Percentiles rank a stretch among this genome's conserved stretches.
phyloP scores from a whole-genome alignment of 2,113 vertebrate genomes.

The Engraulis encrasicolus region DNA sequence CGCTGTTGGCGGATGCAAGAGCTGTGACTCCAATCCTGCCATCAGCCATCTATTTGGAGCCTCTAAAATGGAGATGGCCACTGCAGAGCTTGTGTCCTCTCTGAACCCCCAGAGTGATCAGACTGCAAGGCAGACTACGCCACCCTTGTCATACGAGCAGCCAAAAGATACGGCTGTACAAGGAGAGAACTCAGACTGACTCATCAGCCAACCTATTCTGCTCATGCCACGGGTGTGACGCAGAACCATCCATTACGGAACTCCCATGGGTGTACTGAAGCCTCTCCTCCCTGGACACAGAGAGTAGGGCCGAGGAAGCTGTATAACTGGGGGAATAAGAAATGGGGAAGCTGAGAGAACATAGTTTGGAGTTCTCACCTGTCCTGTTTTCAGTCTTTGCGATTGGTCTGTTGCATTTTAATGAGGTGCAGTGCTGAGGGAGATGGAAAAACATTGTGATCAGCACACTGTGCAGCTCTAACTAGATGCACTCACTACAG shows the following conservation, averaged over 20 bases:
- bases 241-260: not conserved
- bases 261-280: not conserved
- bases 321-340: not conserved
- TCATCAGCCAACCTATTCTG: not conserved
- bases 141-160: not conserved
- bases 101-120: not conserved
- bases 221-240: not conserved
- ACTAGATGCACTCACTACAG: not conserved
- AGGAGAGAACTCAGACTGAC: not conserved
- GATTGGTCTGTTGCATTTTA: not conserved
- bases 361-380: not conserved
- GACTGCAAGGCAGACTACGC: not conserved
- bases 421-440: slow-evolving; percentile 7
- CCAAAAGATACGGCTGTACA: not conserved
- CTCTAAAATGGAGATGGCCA: not conserved
- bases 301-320: not conserved
- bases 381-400: not conserved
- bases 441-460: slow-evolving; percentile 1
- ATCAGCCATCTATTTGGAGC: not conserved
- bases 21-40: not conserved
- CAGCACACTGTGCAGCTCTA: not conserved
- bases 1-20: not conserved
- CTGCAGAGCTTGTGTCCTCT: not conserved
- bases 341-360: not conserved
- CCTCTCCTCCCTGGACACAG: not conserved